phyloP scores from a whole-genome alignment of 2,888 invertebrate species.

The Conops quadrifasciatus region DNA sequence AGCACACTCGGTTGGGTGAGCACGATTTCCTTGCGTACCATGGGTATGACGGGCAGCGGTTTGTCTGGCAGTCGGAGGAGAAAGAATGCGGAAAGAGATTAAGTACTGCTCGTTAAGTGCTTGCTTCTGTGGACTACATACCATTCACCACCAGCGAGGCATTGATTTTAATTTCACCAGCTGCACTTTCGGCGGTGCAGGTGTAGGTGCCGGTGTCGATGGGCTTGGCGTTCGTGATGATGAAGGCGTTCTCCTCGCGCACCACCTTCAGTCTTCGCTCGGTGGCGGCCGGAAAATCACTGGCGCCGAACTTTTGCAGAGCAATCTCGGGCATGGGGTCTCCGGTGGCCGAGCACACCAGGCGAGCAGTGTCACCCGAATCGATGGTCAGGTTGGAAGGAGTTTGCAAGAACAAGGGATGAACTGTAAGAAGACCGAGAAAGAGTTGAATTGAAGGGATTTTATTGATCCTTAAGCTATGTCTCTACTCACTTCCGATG shows the following conservation, averaged over 20 bases:
- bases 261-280: conserved; percentile 93
- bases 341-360: conserved; percentile 92
- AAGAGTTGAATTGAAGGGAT: neutral
- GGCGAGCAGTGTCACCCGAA: conserved; percentile 83
- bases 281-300: conserved; percentile 92
- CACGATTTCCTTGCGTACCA: conserved; percentile 75
- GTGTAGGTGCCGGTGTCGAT: conserved; percentile 92
- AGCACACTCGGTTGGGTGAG: conserved; percentile 86
- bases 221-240: conserved; percentile 89
- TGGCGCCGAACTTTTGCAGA: conserved; percentile 92
- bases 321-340: conserved; percentile 89
- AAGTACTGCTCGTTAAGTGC: neutral
- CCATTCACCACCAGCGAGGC: conserved; percentile 80
- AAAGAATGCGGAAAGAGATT: neutral
- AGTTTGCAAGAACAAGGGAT: conserved; percentile 84
- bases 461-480: neutral
- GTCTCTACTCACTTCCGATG: conserved; percentile 75
- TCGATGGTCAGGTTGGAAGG: conserved; percentile 86
- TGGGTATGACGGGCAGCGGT: conserved; percentile 82
- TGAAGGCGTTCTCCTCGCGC: conserved; percentile 89
- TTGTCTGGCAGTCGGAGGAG: conserved; percentile 71
- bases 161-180: conserved; percentile 86
- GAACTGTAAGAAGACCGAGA: conserved; percentile 69
- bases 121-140: conserved; percentile 44
- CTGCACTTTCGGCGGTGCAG: conserved; percentile 90